Conservation (phyloP, 2,888 invertebrate genomes). For the Rhingia campestris region DNA sequence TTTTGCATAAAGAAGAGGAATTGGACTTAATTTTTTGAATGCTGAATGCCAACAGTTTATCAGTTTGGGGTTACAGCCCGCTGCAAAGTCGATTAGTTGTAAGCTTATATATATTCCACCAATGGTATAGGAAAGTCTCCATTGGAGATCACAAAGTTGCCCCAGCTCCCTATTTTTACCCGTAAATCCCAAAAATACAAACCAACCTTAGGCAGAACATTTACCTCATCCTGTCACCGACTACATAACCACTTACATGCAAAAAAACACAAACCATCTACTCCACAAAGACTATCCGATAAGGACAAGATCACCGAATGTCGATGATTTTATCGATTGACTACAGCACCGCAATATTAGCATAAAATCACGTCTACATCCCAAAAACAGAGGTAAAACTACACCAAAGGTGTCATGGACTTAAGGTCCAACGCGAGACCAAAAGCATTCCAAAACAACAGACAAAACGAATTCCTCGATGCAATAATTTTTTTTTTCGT, state of each 20-base stretch:
- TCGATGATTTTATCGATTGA: constrained; percentile 54
- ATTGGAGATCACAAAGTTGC: too few relatives aligned
- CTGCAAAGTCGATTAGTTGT: too few relatives aligned
- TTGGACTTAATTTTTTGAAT: too few relatives aligned
- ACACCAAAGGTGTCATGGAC: constrained; percentile 68
- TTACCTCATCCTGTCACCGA: not conserved
- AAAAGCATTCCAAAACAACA: constrained; percentile 42
- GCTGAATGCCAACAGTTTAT: too few relatives aligned
- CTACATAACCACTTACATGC: not conserved
- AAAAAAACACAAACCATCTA: constrained; percentile 20
- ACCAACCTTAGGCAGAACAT: not conserved
- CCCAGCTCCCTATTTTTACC: too few relatives aligned
- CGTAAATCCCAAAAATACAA: too few relatives aligned
- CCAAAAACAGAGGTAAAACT: constrained; percentile 67
- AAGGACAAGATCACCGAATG: constrained; percentile 45
- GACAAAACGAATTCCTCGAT: constrained; percentile 57
- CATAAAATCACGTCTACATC: constrained; percentile 72
- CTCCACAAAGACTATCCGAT: constrained; percentile 29
- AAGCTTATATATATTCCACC: too few relatives aligned
- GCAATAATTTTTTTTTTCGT: constrained; percentile 39
- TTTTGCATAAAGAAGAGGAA: too few relatives aligned
- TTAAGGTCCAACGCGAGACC: constrained; percentile 44
- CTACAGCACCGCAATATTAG: constrained; percentile 47
- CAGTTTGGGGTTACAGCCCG: too few relatives aligned
- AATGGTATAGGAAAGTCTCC: too few relatives aligned